Evolutionary conservation across 2,888 invertebrate species (phyloP).

Genomic region (Phania funesta): DNA sequence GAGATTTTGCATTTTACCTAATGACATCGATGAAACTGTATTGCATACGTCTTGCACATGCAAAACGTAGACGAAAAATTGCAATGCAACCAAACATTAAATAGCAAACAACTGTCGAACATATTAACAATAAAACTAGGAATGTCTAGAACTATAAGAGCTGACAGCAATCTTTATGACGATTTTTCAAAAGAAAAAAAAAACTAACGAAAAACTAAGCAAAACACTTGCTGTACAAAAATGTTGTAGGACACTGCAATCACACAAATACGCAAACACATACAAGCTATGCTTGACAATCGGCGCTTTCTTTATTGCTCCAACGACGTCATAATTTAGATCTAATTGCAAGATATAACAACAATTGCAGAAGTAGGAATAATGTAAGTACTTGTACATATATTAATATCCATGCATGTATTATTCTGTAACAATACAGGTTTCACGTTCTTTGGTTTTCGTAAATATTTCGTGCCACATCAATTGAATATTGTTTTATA

Average conservation of each 20-base stretch:
- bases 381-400: no score
- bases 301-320: constrained; percentile 75
- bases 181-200: neutral
- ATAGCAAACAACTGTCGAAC: neutral
- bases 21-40: constrained; percentile 35
- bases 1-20: constrained; percentile 19
- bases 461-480: no score
- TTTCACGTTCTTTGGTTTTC: no score
- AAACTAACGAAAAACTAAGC: neutral
- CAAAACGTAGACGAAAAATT: neutral
- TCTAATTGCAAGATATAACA: constrained; percentile 76
- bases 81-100: neutral
- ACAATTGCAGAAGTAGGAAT: no score
- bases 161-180: constrained; percentile 6
- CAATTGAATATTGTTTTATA: no score
- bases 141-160: constrained; percentile 16
- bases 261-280: neutral
- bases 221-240: neutral
- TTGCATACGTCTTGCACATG: constrained; percentile 7
- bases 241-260: neutral
- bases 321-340: constrained; percentile 77
- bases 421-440: constrained; percentile 10
- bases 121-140: neutral
- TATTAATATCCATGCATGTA: no score
- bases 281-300: constrained; percentile 13